phyloP scores from a whole-genome alignment of 2,888 invertebrate genomes.

The Zygaena filipendulae region DNA sequence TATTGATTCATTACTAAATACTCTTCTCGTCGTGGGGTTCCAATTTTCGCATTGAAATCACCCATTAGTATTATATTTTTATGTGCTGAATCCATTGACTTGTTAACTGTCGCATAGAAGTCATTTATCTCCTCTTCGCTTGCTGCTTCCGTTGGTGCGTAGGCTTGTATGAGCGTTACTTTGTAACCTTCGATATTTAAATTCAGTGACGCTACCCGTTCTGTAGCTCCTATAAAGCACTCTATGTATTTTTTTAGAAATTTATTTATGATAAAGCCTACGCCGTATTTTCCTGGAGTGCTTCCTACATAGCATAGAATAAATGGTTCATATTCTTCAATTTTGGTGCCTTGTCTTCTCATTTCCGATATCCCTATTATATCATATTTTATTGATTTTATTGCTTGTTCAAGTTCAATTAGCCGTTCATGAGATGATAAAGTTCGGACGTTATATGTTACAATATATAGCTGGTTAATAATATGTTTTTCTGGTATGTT shows the following conservation, averaged over 20 bases:
- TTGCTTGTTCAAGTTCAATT: conserved; percentile 10
- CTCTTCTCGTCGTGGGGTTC: conserved; percentile 7
- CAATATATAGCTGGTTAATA: conserved; percentile 7
- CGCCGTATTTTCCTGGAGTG: conserved; percentile 17
- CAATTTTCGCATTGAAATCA: conserved; percentile 9
- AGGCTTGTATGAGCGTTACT: conserved; percentile 16
- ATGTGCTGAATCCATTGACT: not conserved
- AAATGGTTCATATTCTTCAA: conserved; percentile 10
- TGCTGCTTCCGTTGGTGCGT: conserved; percentile 10
- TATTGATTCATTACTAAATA: conserved; percentile 3
- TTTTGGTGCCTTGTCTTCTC: conserved; percentile 4
- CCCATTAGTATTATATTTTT: conserved; percentile 5
- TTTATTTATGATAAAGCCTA: conserved; percentile 20
- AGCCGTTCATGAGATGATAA: conserved; percentile 13
- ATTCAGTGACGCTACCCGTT: conserved; percentile 18
- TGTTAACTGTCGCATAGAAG: conserved; percentile 3
- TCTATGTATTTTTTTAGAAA: conserved; percentile 14
- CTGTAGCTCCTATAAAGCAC: conserved; percentile 15
- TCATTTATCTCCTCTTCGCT: conserved; percentile 3
- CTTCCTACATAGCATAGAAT: conserved; percentile 14
- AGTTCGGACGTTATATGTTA: conserved; percentile 16
- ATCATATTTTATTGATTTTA: conserved; percentile 7
- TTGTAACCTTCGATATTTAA: conserved; percentile 5
- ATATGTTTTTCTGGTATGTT: conserved; percentile 10
- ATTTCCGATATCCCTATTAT: conserved; percentile 7